Evolutionary conservation across 2,113 vertebrate species (phyloP).

Genomic region (Cryptomyrus ogoouensis): DNA sequence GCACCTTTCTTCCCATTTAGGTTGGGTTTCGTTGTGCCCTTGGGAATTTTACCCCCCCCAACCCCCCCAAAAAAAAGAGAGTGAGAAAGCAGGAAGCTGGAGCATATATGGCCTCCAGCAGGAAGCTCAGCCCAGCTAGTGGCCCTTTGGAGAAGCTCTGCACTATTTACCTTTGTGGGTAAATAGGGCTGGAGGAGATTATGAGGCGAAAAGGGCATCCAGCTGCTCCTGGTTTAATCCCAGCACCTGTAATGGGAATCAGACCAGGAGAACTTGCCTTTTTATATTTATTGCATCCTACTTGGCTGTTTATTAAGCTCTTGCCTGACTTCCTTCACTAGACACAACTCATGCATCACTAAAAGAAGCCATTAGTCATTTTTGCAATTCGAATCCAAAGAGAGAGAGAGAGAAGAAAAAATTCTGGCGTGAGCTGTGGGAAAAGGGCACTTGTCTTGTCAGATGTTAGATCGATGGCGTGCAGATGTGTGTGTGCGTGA

Average conservation of each 20-base stretch:
- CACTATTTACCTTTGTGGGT: slow-evolving; percentile 31
- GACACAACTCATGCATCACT: slow-evolving; percentile 42
- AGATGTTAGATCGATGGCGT: slow-evolving; percentile 24
- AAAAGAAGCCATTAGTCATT: slow-evolving; percentile 40
- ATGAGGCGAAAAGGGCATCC: slow-evolving; percentile 11
- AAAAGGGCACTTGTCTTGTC: not conserved
- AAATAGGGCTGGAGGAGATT: slow-evolving; percentile 29
- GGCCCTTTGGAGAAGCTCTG: not conserved
- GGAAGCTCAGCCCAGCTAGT: not conserved
- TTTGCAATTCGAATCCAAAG: slow-evolving; percentile 32
- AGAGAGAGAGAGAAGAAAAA: slow-evolving; percentile 3
- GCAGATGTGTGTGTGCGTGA: not conserved
- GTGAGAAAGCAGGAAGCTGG: not conserved
- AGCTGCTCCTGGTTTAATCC: slow-evolving; percentile 40
- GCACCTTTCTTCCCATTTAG: not conserved
- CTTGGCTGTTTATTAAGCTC: slow-evolving; percentile 36
- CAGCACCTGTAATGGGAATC: slow-evolving; percentile 43
- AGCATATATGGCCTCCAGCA: not conserved
- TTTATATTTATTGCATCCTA: slow-evolving; percentile 39
- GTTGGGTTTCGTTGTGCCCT: not conserved
- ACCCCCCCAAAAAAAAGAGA: not conserved
- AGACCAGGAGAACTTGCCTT: slow-evolving; percentile 24
- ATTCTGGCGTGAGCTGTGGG: not conserved
- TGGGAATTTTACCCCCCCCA: not conserved
- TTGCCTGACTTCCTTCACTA: slow-evolving; percentile 31